Base-by-base conservation (phyloP, 1,140 invertebrate genomes). In the Lepidurus arcticus region DNA sequence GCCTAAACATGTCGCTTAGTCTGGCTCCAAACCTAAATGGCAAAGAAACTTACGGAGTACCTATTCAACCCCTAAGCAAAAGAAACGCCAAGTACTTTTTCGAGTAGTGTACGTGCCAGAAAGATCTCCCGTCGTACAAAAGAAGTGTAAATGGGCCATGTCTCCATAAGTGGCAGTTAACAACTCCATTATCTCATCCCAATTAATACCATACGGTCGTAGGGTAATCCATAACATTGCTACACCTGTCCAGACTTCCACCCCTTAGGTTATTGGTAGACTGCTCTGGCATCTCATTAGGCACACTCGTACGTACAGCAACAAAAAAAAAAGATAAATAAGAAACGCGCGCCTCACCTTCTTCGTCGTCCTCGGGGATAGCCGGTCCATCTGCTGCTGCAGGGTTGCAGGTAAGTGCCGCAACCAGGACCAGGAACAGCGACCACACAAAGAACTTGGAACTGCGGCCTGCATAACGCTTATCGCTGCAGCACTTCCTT, bases 381-480 rank as follows among this genome's bases (percentile, higher is more conserved):
- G 53, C 53, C 16, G 53, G 53, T 65, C 53, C 53, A 65, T 65
- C 53, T n/a, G 53, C 53, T 13, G 53, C 53, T 65, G 53, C 53
- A 11, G 53, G 53, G 53, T 65, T 65, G 16, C 53, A 65, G 53
- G 53, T 65, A 21, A 65, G 21, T 21, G 21, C 9, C 21, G 53
- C 6, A 7, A 13, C 21, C 16, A 65, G 16, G 53, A 21, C n/a
- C 53, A 65, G 21, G 13, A 65, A 65, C n/a, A 65, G 53, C 13
- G 21, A 16, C 53, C 53, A 65, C 13, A 65, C 53, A 65, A 65
- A 65, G 53, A 65, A 65, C 53, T 65, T 65, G 53, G 53, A 65
- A 65, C 53, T 16, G 53, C 9, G 16, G n/a, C 53, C 16, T 65
- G 53, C 53, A 65, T 65, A 65, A 65, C 21, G 16, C 21, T 21